phyloP scores from a whole-genome alignment of 2,888 invertebrate genomes.

The Athalia cordata region DNA sequence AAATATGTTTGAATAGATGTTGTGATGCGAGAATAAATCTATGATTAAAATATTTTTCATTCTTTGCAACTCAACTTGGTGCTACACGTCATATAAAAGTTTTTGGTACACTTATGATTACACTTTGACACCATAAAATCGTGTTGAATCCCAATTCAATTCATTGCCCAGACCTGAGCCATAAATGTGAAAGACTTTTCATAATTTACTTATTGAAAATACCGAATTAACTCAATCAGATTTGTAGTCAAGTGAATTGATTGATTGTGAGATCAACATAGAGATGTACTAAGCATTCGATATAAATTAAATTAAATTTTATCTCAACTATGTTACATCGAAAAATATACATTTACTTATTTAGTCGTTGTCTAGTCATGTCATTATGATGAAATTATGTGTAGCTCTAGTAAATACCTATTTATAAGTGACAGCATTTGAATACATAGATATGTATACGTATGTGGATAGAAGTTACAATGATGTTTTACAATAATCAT shows the following conservation, averaged over 20 bases:
- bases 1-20: background rate
- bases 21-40: background rate
- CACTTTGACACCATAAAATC: too few relatives aligned
- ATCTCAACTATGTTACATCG: constrained; percentile 14
- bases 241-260: constrained; percentile 12
- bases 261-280: constrained; percentile 12
- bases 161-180: constrained; percentile 12
- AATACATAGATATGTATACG: constrained; percentile 18
- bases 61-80: too few relatives aligned
- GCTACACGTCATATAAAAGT: too few relatives aligned
- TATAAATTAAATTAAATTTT: constrained; percentile 25
- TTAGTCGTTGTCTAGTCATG: constrained; percentile 44
- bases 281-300: constrained; percentile 27
- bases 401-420: constrained; percentile 30
- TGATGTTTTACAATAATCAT: constrained; percentile 41
- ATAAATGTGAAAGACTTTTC: background rate
- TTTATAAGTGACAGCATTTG: constrained; percentile 16
- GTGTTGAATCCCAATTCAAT: background rate
- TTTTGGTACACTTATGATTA: too few relatives aligned
- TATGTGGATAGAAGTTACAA: constrained; percentile 30
- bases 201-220: background rate
- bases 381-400: constrained; percentile 32
- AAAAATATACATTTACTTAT: constrained; percentile 33
- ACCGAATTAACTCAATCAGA: background rate
- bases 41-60: background rate